phyloP scores from a whole-genome alignment of 2,888 invertebrate species.

The Limenitis camilla region DNA sequence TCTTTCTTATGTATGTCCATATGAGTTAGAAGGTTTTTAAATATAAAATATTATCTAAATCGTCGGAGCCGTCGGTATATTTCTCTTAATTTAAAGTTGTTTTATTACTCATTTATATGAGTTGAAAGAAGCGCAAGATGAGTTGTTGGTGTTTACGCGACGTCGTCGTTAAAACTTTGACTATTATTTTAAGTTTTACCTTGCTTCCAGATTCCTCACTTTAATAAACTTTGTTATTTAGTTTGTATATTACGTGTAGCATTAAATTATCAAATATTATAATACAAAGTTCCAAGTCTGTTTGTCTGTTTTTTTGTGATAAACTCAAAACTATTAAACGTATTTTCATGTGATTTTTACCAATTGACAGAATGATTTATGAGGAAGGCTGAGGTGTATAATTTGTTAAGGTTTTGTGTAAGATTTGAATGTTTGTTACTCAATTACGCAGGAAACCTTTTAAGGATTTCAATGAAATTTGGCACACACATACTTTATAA shows the following conservation, averaged over 20 bases:
- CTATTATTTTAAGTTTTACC: conserved; percentile 25
- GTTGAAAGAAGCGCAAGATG: neutral
- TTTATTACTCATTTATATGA: neutral
- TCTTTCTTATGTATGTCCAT: too few species aligned
- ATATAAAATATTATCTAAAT: too few species aligned
- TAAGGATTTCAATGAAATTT: too few species aligned
- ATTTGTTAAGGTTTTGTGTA: too few species aligned
- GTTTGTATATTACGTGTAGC: neutral
- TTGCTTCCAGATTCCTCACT: neutral
- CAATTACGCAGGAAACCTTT: too few species aligned
- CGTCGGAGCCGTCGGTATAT: too few species aligned
- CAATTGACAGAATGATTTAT: neutral
- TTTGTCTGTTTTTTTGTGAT: neutral
- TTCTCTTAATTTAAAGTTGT: too few species aligned
- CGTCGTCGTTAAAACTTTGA: conserved; percentile 29
- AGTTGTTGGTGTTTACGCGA: neutral
- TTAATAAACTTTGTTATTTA: neutral
- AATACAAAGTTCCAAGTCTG: conserved; percentile 5
- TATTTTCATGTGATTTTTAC: neutral
- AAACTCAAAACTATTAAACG: neutral
- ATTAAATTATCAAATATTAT: neutral
- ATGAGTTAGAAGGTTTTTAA: too few species aligned
- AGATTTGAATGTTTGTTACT: too few species aligned
- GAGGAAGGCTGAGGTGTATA: too few species aligned
- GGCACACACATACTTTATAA: too few species aligned